Evolutionary conservation across 1,140 invertebrate species (phyloP).

Genomic region (Pseudomyrmex gracilis): DNA sequence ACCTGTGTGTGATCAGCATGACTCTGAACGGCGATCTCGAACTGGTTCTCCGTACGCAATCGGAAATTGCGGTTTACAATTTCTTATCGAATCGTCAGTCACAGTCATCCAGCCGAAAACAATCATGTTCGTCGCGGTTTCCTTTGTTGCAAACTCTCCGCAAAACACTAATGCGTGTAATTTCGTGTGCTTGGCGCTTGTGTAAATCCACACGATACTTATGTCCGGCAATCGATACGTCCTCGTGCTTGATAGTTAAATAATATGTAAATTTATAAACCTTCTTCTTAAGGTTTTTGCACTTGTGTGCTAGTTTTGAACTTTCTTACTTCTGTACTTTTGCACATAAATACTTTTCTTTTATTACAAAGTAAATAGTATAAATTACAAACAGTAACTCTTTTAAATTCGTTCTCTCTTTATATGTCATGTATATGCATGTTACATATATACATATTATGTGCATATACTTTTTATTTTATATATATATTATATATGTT

Average conservation of each 20-base stretch:
- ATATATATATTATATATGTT: too few species aligned
- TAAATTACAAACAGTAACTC: too few species aligned
- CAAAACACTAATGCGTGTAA: slow-evolving; percentile 38
- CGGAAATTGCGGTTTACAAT: slow-evolving; percentile 41
- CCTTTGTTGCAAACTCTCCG: not conserved
- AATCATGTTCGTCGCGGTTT: slow-evolving; percentile 25
- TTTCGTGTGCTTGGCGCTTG: slow-evolving; percentile 2
- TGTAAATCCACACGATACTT: slow-evolving; percentile 11
- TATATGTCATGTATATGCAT: too few species aligned
- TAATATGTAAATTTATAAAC: too few species aligned
- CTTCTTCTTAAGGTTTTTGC: too few species aligned
- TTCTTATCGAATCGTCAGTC: slow-evolving; percentile 8
- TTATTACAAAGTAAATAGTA: too few species aligned
- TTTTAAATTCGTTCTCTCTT: too few species aligned
- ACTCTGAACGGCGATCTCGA: not conserved
- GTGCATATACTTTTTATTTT: too few species aligned
- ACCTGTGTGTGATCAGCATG: not conserved
- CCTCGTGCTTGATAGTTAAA: slow-evolving; percentile 33
- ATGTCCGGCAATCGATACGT: slow-evolving; percentile 21
- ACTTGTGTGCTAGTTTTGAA: too few species aligned
- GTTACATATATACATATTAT: too few species aligned
- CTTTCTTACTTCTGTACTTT: too few species aligned
- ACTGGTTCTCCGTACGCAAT: slow-evolving; percentile 11
- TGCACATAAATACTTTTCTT: too few species aligned
- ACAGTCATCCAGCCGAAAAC: slow-evolving; percentile 10